Evolutionary conservation across 2,797 vertebrate genomes (phyloP).

Genomic region (Ispidina picta): DNA sequence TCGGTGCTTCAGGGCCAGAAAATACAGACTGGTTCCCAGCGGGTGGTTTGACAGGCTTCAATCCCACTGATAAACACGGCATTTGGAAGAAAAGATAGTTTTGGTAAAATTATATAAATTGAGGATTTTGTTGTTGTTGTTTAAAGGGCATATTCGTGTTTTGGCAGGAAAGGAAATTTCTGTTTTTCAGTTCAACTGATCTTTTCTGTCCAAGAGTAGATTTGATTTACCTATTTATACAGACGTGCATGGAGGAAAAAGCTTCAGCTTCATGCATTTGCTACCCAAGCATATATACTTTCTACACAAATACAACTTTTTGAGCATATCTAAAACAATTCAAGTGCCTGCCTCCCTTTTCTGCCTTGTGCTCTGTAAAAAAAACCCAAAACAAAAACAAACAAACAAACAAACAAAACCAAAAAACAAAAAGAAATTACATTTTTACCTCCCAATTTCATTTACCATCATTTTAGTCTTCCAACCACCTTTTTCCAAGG

Average conservation of each 20-base stretch:
- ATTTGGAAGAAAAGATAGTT: background rate
- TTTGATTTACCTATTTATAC: background rate
- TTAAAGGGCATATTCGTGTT: background rate
- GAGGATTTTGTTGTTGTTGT: background rate
- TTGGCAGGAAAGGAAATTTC: background rate
- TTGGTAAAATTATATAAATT: background rate
- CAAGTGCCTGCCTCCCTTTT: background rate
- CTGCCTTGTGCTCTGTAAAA: background rate
- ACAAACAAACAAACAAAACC: no score
- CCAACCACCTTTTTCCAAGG: background rate
- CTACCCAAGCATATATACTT: accelerated
- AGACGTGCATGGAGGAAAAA: accelerated
- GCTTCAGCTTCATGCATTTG: background rate
- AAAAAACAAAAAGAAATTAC: background rate
- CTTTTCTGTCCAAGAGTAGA: background rate
- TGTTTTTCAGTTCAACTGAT: background rate
- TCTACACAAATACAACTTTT: background rate
- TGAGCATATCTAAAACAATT: background rate
- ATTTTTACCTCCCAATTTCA: background rate
- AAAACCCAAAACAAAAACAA: background rate
- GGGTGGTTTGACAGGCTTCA: background rate
- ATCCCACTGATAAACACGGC: accelerated
- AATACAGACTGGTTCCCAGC: background rate
- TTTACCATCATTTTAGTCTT: background rate
- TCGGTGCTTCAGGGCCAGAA: background rate